Conservation (phyloP, 2,888 invertebrate genomes). For the Pammene fasciana region DNA sequence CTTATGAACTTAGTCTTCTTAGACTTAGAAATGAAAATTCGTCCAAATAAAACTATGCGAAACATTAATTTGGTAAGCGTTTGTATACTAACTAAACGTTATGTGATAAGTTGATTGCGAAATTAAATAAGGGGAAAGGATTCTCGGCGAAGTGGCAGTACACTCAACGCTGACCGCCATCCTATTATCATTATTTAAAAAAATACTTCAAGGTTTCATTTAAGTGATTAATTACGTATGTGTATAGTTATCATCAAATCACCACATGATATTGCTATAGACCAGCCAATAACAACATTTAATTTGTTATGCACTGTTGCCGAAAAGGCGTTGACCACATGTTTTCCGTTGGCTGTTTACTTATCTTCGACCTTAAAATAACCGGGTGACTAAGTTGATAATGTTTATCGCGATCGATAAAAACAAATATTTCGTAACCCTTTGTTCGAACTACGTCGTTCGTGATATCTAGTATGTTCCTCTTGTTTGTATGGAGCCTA, state of each 20-base stretch:
- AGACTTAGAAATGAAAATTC: too few species aligned
- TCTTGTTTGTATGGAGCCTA: background rate
- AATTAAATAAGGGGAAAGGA: too few species aligned
- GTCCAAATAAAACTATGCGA: too few species aligned
- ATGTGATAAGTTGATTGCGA: too few species aligned
- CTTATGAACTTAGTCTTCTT: too few species aligned
- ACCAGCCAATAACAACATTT: background rate
- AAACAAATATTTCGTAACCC: constrained; percentile 39
- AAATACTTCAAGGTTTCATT: too few species aligned
- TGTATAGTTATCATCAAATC: background rate
- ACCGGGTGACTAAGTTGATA: constrained; percentile 39
- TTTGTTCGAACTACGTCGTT: constrained; percentile 35
- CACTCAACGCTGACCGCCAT: too few species aligned
- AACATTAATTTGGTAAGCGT: too few species aligned
- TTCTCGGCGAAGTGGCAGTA: too few species aligned
- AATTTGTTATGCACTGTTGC: constrained; percentile 12
- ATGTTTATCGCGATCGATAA: constrained; percentile 36
- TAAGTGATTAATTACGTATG: too few species aligned
- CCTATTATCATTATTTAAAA: too few species aligned
- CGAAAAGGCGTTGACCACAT: constrained; percentile 23
- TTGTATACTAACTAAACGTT: too few species aligned
- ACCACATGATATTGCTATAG: background rate
- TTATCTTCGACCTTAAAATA: constrained; percentile 33
- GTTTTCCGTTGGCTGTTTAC: constrained; percentile 13
- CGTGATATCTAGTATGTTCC: background rate